Conservation (phyloP, 2,797 vertebrate species). For the Phoxinus dragarum region DNA sequence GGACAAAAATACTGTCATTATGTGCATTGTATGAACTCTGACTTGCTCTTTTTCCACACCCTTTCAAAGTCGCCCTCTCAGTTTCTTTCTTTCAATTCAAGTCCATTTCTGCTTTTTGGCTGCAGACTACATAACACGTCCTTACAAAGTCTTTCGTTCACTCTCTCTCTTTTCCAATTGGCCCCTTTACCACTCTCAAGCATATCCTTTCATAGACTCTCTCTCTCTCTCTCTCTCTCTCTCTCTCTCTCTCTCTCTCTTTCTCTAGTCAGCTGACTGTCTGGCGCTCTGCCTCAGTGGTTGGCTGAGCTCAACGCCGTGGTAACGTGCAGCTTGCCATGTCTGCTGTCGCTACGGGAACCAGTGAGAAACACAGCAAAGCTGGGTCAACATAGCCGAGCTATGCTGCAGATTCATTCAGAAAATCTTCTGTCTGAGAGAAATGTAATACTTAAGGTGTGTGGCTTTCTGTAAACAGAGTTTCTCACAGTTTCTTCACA, state of each 20-base stretch:
- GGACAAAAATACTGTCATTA: constrained; percentile 18
- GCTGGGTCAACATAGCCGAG: constrained; percentile 36
- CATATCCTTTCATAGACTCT: not conserved
- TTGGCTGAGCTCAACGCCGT: constrained; percentile 45
- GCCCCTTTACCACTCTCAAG: constrained; percentile 2
- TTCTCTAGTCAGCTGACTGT: constrained; percentile 56
- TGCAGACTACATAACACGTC: constrained; percentile 34
- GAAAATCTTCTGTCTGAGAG: constrained; percentile 27
- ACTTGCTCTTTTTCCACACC: constrained; percentile 12
- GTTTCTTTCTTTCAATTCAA: constrained; percentile 40
- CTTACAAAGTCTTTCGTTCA: constrained; percentile 38
- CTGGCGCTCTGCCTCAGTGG: constrained; percentile 41
- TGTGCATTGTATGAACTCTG: not conserved
- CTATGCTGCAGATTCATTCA: constrained; percentile 27
- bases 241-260: not conserved
- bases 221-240: not conserved
- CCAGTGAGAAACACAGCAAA: constrained; percentile 48
- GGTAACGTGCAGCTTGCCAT: constrained; percentile 62
- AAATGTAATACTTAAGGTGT: constrained; percentile 13
- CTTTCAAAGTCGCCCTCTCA: constrained; percentile 33
- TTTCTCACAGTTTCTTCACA: constrained; percentile 3
- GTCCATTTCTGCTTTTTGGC: constrained; percentile 26
- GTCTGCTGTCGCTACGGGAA: constrained; percentile 58
- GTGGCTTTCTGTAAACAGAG: constrained; percentile 6
- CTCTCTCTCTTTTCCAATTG: constrained; percentile 1